Evolutionary conservation across 2,797 vertebrate species (phyloP).

Genomic region (Hydrolagus colliei): DNA sequence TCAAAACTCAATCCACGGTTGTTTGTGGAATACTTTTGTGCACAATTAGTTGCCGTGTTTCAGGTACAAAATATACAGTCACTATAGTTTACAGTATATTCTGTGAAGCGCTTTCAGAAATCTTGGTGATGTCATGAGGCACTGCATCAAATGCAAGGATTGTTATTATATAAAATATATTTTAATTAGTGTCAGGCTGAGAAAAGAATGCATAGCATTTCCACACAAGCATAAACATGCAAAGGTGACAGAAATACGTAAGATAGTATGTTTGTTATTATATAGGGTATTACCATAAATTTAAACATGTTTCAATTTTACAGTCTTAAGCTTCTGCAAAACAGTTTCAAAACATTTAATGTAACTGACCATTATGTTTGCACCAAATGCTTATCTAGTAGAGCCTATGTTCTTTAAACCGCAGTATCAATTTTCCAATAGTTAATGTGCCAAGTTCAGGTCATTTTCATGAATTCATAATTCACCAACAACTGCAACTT

Average conservation of each 20-base stretch:
- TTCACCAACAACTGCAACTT: neutral
- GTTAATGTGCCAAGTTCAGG: constrained; percentile 3
- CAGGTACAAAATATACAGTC: too few species aligned
- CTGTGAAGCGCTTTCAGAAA: too few species aligned
- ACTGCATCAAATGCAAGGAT: too few species aligned
- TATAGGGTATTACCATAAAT: too few species aligned
- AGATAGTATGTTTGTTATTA: neutral
- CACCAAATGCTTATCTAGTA: neutral
- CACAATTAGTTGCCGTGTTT: too few species aligned
- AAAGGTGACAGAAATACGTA: neutral
- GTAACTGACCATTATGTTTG: neutral
- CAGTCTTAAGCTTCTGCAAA: neutral
- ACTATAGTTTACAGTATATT: too few species aligned
- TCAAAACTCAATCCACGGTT: too few species aligned
- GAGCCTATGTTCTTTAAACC: neutral
- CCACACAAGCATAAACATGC: neutral
- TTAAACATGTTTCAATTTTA: neutral
- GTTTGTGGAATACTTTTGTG: too few species aligned
- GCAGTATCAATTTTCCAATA: constrained; percentile 19
- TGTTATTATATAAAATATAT: too few species aligned
- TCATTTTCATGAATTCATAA: constrained; percentile 22
- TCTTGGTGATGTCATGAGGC: too few species aligned
- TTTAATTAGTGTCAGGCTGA: too few species aligned
- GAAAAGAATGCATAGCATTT: neutral
- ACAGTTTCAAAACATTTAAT: neutral